A percentile compares a stretch with the other conserved stretches of the same genome.
phyloP scores from a whole-genome alignment of 2,888 invertebrate genomes.

The Parnassius smintheus region DNA sequence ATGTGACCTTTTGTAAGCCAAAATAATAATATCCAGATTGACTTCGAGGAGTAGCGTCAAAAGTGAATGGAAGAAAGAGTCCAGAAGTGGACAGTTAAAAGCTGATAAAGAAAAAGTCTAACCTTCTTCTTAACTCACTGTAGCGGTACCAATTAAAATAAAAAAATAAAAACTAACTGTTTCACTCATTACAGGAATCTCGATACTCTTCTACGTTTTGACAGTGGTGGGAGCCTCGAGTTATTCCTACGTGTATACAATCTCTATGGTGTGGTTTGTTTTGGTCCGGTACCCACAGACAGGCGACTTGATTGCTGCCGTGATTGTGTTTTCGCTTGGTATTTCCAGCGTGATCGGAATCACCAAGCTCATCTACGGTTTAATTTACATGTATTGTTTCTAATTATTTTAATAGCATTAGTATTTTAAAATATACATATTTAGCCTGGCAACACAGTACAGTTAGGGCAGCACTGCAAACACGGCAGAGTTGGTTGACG shows the following conservation, averaged over 20 bases:
- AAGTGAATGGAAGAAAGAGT: too few relatives aligned
- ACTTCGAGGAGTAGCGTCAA: too few relatives aligned
- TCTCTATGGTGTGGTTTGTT: slow-evolving; percentile 52
- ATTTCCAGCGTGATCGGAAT: slow-evolving; percentile 45
- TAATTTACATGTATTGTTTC: slow-evolving; percentile 41
- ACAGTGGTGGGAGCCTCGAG: slow-evolving; percentile 29
- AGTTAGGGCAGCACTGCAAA: not conserved
- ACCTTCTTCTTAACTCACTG: too few relatives aligned
- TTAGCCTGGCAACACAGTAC: not conserved
- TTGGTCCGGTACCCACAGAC: slow-evolving; percentile 43
- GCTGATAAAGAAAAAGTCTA: too few relatives aligned
- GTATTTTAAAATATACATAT: not conserved
- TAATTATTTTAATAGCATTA: not conserved
- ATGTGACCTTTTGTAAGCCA: too few relatives aligned
- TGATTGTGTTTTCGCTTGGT: slow-evolving; percentile 47
- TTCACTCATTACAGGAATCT: slow-evolving; percentile 40
- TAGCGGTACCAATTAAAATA: not conserved
- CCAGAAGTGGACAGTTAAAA: too few relatives aligned
- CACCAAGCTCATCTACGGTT: slow-evolving; percentile 48
- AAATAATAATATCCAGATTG: too few relatives aligned
- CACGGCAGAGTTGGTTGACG: not conserved
- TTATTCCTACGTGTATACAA: slow-evolving; percentile 50
- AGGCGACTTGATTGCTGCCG: slow-evolving; percentile 41
- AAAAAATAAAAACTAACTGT: not conserved
- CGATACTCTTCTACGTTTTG: slow-evolving; percentile 42